Conservation (phyloP, 1,140 invertebrate species). For the Trigoniulus corallinus region DNA sequence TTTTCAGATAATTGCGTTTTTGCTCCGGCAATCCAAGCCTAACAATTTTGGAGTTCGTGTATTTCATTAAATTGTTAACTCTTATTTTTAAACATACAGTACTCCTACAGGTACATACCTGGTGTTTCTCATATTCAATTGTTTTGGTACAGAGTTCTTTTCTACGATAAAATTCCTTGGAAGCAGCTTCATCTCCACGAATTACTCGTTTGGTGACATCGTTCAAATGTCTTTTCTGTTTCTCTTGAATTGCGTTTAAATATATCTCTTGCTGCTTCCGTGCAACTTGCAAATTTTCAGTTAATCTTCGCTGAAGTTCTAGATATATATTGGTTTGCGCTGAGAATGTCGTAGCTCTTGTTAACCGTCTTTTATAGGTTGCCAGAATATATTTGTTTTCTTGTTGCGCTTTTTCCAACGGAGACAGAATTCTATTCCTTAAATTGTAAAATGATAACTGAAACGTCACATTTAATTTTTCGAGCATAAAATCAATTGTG, state of each 20-base stretch:
- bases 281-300: slow-evolving; percentile 22
- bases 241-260: slow-evolving; percentile 15
- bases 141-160: too few relatives aligned
- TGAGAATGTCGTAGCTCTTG: slow-evolving; percentile 9
- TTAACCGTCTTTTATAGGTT: slow-evolving; percentile 20
- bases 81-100: too few relatives aligned
- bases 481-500: neutral
- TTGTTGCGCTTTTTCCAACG: slow-evolving; percentile 18
- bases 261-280: slow-evolving; percentile 21
- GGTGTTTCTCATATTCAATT: too few relatives aligned
- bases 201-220: slow-evolving; percentile 20
- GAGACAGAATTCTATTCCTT: slow-evolving; percentile 2
- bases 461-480: neutral
- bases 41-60: too few relatives aligned
- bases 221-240: slow-evolving; percentile 21
- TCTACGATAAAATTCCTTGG: too few relatives aligned
- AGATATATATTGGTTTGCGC: slow-evolving; percentile 13
- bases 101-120: too few relatives aligned
- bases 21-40: neutral
- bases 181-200: too few relatives aligned
- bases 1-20: neutral
- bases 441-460: neutral
- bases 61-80: too few relatives aligned
- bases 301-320: slow-evolving; percentile 23
- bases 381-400: slow-evolving; percentile 20